Conservation (phyloP, 2,797 vertebrate genomes). For the Parambassis ranga region DNA sequence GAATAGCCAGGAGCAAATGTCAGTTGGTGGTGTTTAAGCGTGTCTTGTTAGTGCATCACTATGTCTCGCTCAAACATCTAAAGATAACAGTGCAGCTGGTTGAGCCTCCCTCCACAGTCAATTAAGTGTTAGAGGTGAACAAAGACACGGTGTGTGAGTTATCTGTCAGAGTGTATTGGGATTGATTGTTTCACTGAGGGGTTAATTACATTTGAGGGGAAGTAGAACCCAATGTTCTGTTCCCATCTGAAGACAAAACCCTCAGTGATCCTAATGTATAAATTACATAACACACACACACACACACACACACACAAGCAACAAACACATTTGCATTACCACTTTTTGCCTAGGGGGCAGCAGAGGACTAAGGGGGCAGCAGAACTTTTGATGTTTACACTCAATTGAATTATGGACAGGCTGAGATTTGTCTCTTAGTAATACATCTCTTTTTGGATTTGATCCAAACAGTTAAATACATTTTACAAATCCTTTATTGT, state of each 20-base stretch:
- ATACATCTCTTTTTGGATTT: neutral
- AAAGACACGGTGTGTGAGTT: conserved; percentile 19
- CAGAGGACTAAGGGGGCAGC: conserved; percentile 39
- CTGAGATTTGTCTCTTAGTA: neutral
- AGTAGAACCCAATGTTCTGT: conserved; percentile 59
- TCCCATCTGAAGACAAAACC: conserved; percentile 27
- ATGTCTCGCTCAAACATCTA: neutral
- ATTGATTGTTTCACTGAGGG: conserved; percentile 9
- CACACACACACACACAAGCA: too few species aligned
- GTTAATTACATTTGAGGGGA: conserved; percentile 41
- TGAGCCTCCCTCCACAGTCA: neutral
- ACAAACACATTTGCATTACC: conserved; percentile 7
- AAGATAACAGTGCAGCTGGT: neutral
- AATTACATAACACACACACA: conserved; percentile 7
- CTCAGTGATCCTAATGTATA: conserved; percentile 2
- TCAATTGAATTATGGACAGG: too few species aligned
- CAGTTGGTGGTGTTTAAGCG: neutral
- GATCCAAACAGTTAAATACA: neutral
- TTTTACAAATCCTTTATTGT: neutral
- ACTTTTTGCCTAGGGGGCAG: conserved; percentile 44
- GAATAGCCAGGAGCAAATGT: neutral
- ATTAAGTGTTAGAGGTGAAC: neutral
- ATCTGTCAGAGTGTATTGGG: conserved; percentile 15
- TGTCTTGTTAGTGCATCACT: neutral
- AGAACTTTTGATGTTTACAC: too few species aligned